Percentiles rank a stretch among this genome's conserved stretches.
Evolutionary conservation across 2,113 vertebrate genomes (phyloP).

Genomic region (Zosterops borbonicus): DNA sequence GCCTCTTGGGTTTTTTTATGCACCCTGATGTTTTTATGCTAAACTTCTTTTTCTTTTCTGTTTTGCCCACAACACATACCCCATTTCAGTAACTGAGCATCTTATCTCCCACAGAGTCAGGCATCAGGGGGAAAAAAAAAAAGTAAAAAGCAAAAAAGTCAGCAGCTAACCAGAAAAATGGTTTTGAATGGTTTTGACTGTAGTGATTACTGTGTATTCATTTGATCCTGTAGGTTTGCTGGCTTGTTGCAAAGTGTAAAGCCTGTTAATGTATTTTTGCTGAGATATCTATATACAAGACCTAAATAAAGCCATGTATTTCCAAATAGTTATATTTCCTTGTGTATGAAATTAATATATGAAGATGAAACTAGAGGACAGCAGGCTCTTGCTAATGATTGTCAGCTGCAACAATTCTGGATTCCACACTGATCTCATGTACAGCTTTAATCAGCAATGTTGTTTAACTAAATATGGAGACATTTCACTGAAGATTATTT

Average conservation of each 20-base stretch:
- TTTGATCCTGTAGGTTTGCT: neutral
- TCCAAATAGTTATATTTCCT: slow-evolving; percentile 19
- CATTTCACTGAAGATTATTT: slow-evolving; percentile 55
- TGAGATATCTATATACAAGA: neutral
- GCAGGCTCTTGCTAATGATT: slow-evolving; percentile 47
- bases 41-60: neutral
- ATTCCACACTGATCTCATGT: slow-evolving; percentile 45
- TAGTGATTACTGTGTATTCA: neutral
- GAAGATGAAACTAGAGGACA: slow-evolving; percentile 50
- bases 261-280: neutral
- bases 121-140: neutral
- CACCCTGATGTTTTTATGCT: neutral
- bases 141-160: neutral
- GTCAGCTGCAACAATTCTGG: slow-evolving; percentile 58
- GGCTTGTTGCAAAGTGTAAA: neutral
- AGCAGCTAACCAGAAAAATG: neutral
- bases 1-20: neutral
- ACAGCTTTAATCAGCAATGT: slow-evolving; percentile 49
- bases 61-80: neutral
- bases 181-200: neutral
- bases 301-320: slow-evolving; percentile 7
- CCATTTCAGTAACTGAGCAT: neutral
- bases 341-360: slow-evolving; percentile 30
- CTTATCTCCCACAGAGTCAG: neutral
- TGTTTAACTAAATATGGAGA: slow-evolving; percentile 57